Conservation (phyloP, 2,113 vertebrate species). For the Rana temporaria region DNA sequence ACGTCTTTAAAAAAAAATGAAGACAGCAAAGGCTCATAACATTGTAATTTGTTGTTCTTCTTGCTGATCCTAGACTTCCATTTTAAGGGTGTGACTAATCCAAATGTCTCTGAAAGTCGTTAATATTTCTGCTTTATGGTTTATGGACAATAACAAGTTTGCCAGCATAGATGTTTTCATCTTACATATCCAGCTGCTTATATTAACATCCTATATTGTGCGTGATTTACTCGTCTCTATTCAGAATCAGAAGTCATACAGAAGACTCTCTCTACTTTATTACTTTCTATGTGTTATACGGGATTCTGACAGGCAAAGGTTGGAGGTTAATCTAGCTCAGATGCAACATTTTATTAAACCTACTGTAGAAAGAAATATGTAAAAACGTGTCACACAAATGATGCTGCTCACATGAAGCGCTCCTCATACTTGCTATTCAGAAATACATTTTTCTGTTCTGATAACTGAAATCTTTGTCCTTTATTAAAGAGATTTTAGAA, state of each 20-base stretch:
- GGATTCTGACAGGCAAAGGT: conserved; percentile 34
- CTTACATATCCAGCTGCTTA: conserved; percentile 22
- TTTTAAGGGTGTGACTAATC: neutral
- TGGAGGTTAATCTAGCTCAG: conserved; percentile 26
- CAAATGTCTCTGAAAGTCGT: neutral
- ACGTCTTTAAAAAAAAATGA: no score
- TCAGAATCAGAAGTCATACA: neutral
- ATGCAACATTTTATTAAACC: conserved; percentile 36
- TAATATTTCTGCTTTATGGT: neutral
- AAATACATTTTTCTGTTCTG: no score
- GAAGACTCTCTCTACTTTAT: conserved; percentile 6
- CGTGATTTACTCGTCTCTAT: conserved; percentile 26
- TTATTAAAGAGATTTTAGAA: no score
- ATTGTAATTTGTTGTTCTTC: no score
- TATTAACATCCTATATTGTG: conserved; percentile 25
- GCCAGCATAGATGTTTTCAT: neutral
- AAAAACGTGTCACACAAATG: conserved; percentile 18
- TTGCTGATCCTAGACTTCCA: no score
- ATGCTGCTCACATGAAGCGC: neutral
- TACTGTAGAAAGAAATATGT: conserved; percentile 30
- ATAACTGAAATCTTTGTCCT: no score
- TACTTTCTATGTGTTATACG: conserved; percentile 26
- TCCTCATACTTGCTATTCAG: neutral
- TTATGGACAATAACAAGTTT: conserved; percentile 16
- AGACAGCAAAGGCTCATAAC: no score